These are phyloP conservation scores for Scaptomyza hsui DNA, from an alignment of 1,140 invertebrate species.

Conservation along the genomic window DNA sequence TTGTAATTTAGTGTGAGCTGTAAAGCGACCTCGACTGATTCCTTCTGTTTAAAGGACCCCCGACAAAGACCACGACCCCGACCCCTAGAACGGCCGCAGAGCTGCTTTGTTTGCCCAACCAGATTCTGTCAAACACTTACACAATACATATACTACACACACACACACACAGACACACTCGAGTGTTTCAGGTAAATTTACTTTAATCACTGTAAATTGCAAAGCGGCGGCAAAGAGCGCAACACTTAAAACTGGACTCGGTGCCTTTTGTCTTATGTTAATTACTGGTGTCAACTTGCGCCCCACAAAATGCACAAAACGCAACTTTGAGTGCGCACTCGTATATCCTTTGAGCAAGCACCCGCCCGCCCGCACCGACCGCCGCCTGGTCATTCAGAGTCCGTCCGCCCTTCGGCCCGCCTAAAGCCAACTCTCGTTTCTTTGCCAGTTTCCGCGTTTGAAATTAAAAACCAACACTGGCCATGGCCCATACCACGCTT, in stretches of 20 bases:
- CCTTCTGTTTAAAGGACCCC: slow-evolving; percentile 7
- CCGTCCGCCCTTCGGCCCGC: not conserved
- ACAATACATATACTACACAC: slow-evolving; percentile 19
- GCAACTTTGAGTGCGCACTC: slow-evolving; percentile 74
- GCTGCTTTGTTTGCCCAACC: slow-evolving; percentile 67
- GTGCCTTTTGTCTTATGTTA: slow-evolving; percentile 80
- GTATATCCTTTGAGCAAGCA: slow-evolving; percentile 74
- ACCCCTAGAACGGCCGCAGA: slow-evolving; percentile 27
- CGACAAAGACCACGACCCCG: slow-evolving; percentile 4
- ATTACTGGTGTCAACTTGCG: slow-evolving; percentile 76
- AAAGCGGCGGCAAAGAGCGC: slow-evolving; percentile 63
- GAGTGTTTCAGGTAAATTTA: slow-evolving; percentile 78
- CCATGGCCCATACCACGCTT: slow-evolving; percentile 73
- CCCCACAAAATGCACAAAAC: slow-evolving; percentile 49
- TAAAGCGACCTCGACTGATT: slow-evolving; percentile 19
- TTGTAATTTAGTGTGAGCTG: slow-evolving; percentile 42
- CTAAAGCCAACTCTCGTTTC: slow-evolving; percentile 25
- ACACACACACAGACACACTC: slow-evolving; percentile 28
- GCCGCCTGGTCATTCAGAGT: too few relatives aligned
- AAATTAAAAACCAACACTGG: slow-evolving; percentile 82
- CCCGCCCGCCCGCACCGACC: not conserved
- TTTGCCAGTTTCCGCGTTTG: slow-evolving; percentile 57
- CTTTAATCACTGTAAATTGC: slow-evolving; percentile 77
- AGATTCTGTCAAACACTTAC: slow-evolving; percentile 57
- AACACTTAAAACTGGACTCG: slow-evolving; percentile 72